Percentiles rank a stretch among this genome's conserved stretches.
Conservation (phyloP, 2,113 vertebrate species). For the Sisor rabdophorus region DNA sequence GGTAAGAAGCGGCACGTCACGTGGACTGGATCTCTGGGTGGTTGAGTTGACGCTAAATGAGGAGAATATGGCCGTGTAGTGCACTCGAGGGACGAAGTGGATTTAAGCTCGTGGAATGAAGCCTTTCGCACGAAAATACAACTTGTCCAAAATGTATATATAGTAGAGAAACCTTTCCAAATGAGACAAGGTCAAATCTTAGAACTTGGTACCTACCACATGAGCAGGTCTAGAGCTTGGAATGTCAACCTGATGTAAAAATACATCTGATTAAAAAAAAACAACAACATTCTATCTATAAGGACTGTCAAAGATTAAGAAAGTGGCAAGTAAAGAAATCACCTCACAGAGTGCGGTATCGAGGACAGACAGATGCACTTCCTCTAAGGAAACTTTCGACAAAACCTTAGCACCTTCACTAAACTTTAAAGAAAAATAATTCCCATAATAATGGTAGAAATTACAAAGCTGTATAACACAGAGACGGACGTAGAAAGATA, state of each 20-base stretch:
- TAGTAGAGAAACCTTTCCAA: background rate
- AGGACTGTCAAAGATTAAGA: background rate
- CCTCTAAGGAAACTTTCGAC: background rate
- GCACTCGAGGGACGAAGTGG: background rate
- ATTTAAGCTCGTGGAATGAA: background rate
- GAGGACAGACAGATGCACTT: slow-evolving; percentile 21
- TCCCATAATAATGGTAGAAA: background rate
- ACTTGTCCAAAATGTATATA: background rate
- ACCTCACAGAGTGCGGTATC: slow-evolving; percentile 53
- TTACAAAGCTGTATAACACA: background rate
- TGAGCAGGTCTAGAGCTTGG: no score
- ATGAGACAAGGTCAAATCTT: background rate
- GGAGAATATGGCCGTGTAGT: background rate
- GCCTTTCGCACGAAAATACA: slow-evolving; percentile 16
- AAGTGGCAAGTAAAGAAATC: slow-evolving; percentile 10
- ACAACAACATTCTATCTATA: no score
- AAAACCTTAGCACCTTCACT: background rate
- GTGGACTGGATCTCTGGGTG: slow-evolving; percentile 16
- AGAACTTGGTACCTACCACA: slow-evolving; percentile 1
- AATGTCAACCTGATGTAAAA: background rate
- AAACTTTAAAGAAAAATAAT: slow-evolving; percentile 8
- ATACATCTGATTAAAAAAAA: background rate
- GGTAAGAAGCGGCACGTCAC: slow-evolving; percentile 31
- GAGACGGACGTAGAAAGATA: no score
- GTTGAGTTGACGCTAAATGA: background rate